phyloP scores from a whole-genome alignment of 2,113 vertebrate species.

The Cephalopterus ornatus region DNA sequence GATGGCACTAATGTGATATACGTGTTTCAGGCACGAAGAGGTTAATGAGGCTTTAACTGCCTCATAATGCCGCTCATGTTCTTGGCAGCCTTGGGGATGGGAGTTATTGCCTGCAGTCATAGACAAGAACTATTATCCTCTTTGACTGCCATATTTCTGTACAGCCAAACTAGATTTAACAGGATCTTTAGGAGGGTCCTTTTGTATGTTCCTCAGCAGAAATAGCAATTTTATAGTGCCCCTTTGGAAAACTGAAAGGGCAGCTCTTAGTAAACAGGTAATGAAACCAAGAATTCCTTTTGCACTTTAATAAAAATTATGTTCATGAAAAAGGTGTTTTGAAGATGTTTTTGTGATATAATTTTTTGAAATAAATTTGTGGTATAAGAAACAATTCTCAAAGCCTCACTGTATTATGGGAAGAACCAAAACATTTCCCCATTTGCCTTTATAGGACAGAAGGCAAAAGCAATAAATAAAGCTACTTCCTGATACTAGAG shows the following conservation, averaged over 20 bases:
- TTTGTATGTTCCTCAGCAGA: background rate
- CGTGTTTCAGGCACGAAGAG: background rate
- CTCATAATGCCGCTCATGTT: background rate
- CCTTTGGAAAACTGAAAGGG: background rate
- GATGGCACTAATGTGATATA: background rate
- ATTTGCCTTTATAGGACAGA: background rate
- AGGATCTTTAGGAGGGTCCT: background rate
- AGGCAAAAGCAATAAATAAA: slow-evolving; percentile 1
- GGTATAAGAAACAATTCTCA: background rate
- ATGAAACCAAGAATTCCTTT: background rate
- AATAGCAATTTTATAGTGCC: background rate
- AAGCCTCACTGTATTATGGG: background rate
- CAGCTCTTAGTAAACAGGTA: background rate
- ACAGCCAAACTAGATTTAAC: background rate
- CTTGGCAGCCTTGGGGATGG: background rate
- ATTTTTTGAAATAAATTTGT: background rate
- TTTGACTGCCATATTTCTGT: background rate
- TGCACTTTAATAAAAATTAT: background rate
- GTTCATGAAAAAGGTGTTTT: background rate
- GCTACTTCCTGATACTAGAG: background rate
- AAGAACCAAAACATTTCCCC: background rate
- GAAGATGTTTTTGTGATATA: background rate
- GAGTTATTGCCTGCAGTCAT: background rate
- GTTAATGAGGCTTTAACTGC: background rate
- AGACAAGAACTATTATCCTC: background rate